Evolutionary conservation across 2,797 vertebrate genomes (phyloP).

Genomic region (Coccyzus lansbergi): DNA sequence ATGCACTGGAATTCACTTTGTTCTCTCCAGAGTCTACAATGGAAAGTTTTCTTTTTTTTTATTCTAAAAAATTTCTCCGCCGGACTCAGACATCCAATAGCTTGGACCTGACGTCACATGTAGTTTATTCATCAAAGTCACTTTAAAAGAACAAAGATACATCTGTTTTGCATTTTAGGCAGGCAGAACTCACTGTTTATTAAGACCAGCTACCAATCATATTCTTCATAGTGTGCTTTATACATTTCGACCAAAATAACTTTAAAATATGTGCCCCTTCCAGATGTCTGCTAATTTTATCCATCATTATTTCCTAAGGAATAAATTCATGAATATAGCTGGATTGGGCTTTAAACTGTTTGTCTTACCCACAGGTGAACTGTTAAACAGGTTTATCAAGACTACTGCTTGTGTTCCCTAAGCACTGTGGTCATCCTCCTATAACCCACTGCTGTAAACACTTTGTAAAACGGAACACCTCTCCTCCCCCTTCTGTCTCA

Average conservation of each 20-base stretch:
- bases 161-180: slow-evolving; percentile 86
- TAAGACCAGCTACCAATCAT: slow-evolving; percentile 86
- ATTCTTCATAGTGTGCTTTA: slow-evolving; percentile 79
- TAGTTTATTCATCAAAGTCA: slow-evolving; percentile 88
- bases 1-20: slow-evolving; percentile 80
- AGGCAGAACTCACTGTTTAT: slow-evolving; percentile 84
- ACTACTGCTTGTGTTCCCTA: neutral
- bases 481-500: neutral
- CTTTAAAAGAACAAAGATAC: slow-evolving; percentile 86
- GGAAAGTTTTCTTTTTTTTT: slow-evolving; percentile 81
- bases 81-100: slow-evolving; percentile 81
- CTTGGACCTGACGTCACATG: slow-evolving; percentile 83
- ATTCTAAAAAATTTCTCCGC: slow-evolving; percentile 81
- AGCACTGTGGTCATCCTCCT: neutral
- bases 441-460: slow-evolving; percentile 6
- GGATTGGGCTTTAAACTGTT: slow-evolving; percentile 15
- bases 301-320: slow-evolving; percentile 74
- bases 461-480: neutral
- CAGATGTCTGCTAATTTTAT: slow-evolving; percentile 84
- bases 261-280: slow-evolving; percentile 78
- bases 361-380: slow-evolving; percentile 41
- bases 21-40: slow-evolving; percentile 77
- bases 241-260: slow-evolving; percentile 81
- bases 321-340: slow-evolving; percentile 68
- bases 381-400: slow-evolving; percentile 49